Conservation (phyloP, 2,888 invertebrate genomes). For the Furcula furcula region DNA sequence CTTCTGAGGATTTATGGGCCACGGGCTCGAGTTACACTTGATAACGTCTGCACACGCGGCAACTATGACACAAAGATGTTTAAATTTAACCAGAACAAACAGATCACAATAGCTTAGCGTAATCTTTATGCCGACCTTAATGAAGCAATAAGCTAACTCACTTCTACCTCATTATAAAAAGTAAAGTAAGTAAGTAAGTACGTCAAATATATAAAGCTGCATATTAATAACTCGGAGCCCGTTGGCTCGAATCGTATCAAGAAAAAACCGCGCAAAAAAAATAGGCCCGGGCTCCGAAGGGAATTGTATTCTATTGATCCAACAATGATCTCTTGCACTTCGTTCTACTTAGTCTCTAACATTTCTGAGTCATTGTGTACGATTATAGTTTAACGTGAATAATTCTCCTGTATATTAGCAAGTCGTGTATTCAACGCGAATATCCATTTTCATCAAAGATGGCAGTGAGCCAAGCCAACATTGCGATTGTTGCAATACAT, state of each 20-base stretch:
- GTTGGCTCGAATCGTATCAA: too few relatives aligned
- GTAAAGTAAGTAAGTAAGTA: too few relatives aligned
- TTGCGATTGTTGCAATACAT: background rate
- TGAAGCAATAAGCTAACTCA: constrained; percentile 1
- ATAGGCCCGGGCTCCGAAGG: too few relatives aligned
- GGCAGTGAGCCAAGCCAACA: constrained; percentile 19
- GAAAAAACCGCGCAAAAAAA: too few relatives aligned
- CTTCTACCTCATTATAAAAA: background rate
- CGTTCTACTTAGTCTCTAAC: constrained; percentile 1
- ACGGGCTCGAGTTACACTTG: constrained; percentile 66
- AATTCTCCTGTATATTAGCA: constrained; percentile 12
- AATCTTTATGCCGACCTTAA: constrained; percentile 14
- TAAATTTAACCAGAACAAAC: constrained; percentile 45
- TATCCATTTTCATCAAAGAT: constrained; percentile 12
- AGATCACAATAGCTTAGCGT: constrained; percentile 38
- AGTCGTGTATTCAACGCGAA: constrained; percentile 5
- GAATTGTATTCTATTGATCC: background rate
- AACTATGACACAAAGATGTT: constrained; percentile 47
- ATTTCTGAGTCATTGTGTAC: constrained; percentile 8
- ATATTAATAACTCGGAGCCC: too few relatives aligned
- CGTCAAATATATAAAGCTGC: too few relatives aligned
- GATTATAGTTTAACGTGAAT: constrained; percentile 17
- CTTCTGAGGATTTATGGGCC: constrained; percentile 70
- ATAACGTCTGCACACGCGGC: constrained; percentile 63
- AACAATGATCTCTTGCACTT: background rate